phyloP scores from a whole-genome alignment of 2,113 vertebrate species.

The Cyprinus carpio region DNA sequence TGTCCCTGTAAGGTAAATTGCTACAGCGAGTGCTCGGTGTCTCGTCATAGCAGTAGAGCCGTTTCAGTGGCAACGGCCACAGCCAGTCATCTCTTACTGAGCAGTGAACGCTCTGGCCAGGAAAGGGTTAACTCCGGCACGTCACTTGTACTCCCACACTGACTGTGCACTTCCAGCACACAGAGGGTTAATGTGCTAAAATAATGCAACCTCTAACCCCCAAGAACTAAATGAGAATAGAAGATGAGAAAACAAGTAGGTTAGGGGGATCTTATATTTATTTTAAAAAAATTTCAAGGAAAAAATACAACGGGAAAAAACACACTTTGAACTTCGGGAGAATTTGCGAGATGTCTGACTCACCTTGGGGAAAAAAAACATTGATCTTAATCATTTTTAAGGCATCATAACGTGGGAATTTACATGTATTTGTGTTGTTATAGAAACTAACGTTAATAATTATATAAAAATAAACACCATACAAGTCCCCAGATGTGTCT shows the following conservation, averaged over 20 bases:
- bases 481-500: neutral
- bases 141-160: slow-evolving; percentile 45
- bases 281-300: neutral
- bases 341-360: neutral
- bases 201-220: neutral
- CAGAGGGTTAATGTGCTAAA: slow-evolving; percentile 16
- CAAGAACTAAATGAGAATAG: neutral
- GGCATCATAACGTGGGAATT: neutral
- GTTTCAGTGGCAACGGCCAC: slow-evolving; percentile 51
- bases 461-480: neutral
- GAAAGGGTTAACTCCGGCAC: slow-evolving; percentile 60
- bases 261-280: neutral
- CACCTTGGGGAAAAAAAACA: neutral
- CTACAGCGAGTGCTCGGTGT: neutral
- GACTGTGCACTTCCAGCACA: slow-evolving; percentile 39
- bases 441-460: neutral
- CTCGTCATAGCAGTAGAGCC: slow-evolving; percentile 58
- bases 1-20: slow-evolving; percentile 48
- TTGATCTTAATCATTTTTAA: neutral
- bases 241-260: neutral
- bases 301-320: neutral
- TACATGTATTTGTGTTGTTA: neutral
- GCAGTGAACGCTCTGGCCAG: slow-evolving; percentile 40
- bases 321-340: neutral
- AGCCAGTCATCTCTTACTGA: slow-evolving; percentile 53